Base-by-base conservation (phyloP, 2,797 vertebrate species). In the Enteromius afrohamiltoni region DNA sequence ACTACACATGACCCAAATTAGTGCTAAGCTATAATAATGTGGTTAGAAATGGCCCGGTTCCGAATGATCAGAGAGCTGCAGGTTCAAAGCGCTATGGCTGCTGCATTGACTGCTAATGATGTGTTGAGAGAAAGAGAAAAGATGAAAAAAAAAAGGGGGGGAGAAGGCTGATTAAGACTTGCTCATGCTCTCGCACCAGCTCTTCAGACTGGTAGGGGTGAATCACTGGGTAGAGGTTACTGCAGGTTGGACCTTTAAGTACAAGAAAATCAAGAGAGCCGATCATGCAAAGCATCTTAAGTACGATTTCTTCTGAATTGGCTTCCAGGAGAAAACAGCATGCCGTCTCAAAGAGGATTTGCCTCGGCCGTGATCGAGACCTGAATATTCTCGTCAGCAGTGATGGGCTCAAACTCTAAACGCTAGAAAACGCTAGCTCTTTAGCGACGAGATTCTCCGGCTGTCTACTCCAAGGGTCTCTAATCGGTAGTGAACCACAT, bases 81-180 rank as follows among this genome's bases (percentile, higher is more conserved):
- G 91, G 92, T 95, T 95, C 94, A 95, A 95, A 95, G 94, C 87
- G 83, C 86, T 86, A 47, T 86, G 88, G 88, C 92, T 92, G 88
- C 90, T 89, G 88, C 85, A 83, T 91, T 90, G 92, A 88, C 88
- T 89, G 87, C 90, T 95, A 95, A 95, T 94, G 93, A 95, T 93
- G 92, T 88, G 86, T 89, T 75, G 68, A 84, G 55, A 83, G 79
- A 53, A 60, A 60, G 67, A 42, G 73, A 81, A 81, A 79, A 78
- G 55, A 47, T 14, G 19, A 4, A 82, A 29, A 70, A 40, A 76
- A 42, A 55, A 45, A 3, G 70, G 58, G 65, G 77, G 58, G 71
- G 49, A 80, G 79, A 82, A 83, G 87, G 90, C 90, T 92, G 89
- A 87, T 77, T 80, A 91, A 91, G 92, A 92, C 88, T 81, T 37